Percentiles rank a stretch among this genome's conserved stretches.
Conservation (phyloP, 2,888 invertebrate genomes). For the Drosophila tanythrix region DNA sequence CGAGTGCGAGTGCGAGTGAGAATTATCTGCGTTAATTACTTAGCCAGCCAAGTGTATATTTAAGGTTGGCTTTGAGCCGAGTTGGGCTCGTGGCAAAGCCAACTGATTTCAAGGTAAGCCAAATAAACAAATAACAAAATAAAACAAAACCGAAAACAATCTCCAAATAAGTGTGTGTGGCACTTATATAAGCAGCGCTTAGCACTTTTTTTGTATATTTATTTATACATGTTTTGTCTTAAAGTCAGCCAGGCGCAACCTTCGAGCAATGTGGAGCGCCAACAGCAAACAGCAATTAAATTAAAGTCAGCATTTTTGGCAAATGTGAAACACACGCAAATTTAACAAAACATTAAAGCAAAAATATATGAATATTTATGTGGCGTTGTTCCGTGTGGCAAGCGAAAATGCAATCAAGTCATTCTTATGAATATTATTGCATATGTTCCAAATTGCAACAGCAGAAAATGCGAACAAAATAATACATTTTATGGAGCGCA, state of each 20-base stretch:
- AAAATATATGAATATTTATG: slow-evolving; percentile 5
- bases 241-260: slow-evolving; percentile 50
- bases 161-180: slow-evolving; percentile 18
- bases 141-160: slow-evolving; percentile 26
- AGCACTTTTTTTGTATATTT: background rate
- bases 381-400: slow-evolving; percentile 16
- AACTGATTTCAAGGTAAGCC: slow-evolving; percentile 60
- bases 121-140: slow-evolving; percentile 21
- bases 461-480: slow-evolving; percentile 7
- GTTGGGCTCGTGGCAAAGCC: slow-evolving; percentile 6
- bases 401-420: slow-evolving; percentile 23
- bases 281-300: slow-evolving; percentile 8
- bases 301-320: background rate
- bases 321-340: slow-evolving; percentile 21
- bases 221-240: background rate
- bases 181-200: slow-evolving; percentile 43
- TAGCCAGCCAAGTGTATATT: slow-evolving; percentile 1
- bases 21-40: slow-evolving; percentile 13
- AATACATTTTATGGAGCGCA: slow-evolving; percentile 40
- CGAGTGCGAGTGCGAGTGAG: slow-evolving; percentile 1
- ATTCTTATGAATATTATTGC: slow-evolving; percentile 39
- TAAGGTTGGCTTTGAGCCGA: slow-evolving; percentile 26
- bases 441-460: slow-evolving; percentile 31
- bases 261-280: slow-evolving; percentile 48
- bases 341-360: background rate